These are phyloP conservation scores for Hirudo medicinalis DNA, from an alignment of 1,140 invertebrate species.

Conservation along the genomic window DNA sequence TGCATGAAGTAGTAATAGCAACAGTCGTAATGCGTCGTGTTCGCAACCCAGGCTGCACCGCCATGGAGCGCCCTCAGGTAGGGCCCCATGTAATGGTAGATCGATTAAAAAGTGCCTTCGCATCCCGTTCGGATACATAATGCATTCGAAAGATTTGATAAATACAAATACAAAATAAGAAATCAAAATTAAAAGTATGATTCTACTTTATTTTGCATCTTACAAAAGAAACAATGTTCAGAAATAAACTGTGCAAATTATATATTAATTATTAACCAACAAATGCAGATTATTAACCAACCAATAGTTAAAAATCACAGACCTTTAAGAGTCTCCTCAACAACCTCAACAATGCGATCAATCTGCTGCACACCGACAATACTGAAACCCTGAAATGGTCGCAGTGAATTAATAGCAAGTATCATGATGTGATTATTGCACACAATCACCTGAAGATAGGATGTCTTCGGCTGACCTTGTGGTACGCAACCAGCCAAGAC, in stretches of 20 bases:
- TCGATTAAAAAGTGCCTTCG: too few species aligned
- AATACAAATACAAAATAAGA: not conserved
- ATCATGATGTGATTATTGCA: not conserved
- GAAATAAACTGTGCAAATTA: too few species aligned
- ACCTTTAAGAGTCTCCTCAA: conserved; percentile 90
- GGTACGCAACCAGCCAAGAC: conserved; percentile 93
- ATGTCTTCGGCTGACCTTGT: conserved; percentile 48
- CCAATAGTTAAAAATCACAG: conserved; percentile 24
- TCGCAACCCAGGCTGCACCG: too few species aligned
- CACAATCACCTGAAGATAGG: conserved; percentile 34
- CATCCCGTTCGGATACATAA: too few species aligned
- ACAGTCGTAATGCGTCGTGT: too few species aligned
- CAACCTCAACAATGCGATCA: conserved; percentile 93
- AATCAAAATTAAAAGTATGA: not conserved
- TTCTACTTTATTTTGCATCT: not conserved
- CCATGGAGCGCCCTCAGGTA: too few species aligned
- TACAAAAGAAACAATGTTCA: too few species aligned
- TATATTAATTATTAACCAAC: too few species aligned
- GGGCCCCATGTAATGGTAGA: too few species aligned
- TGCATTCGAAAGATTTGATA: too few species aligned
- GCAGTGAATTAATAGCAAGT: not conserved
- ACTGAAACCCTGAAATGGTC: conserved; percentile 65
- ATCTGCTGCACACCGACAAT: conserved; percentile 95
- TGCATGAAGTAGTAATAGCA: too few species aligned
- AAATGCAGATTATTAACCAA: too few species aligned